A percentile compares a stretch with the other conserved stretches of the same genome.
Conservation (phyloP, 2,113 vertebrate species). For the Petaurus breviceps region DNA sequence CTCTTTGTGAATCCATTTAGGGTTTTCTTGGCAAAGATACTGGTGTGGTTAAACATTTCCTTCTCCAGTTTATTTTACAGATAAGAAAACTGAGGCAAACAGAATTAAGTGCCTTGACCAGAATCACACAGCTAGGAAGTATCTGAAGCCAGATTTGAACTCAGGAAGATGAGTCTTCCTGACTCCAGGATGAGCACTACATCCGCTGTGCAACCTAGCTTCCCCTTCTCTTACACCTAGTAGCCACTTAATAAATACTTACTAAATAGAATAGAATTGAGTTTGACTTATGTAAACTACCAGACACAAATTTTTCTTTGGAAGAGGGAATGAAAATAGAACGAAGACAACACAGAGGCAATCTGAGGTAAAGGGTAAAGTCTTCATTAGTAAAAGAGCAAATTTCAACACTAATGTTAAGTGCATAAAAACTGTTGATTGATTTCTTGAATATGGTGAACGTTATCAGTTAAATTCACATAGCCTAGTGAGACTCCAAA, state of each 20-base stretch:
- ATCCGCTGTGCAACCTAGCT: background rate
- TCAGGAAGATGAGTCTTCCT: background rate
- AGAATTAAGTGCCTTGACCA: background rate
- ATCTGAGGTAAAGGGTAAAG: background rate
- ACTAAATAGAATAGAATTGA: background rate
- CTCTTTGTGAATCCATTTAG: background rate
- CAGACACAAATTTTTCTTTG: background rate
- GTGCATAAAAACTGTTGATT: background rate
- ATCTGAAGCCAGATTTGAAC: background rate
- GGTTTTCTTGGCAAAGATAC: background rate
- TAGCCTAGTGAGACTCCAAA: background rate
- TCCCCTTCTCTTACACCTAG: background rate
- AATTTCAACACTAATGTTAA: background rate
- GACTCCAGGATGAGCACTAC: background rate
- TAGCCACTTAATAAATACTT: background rate
- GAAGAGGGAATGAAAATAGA: background rate
- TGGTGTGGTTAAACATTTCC: background rate
- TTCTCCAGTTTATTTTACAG: background rate
- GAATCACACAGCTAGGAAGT: background rate
- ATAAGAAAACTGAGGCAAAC: background rate
- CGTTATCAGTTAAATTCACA: background rate
- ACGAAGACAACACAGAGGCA: background rate
- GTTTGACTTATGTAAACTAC: background rate
- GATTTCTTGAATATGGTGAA: slow-evolving; percentile 31
- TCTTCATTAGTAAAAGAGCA: slow-evolving; percentile 46